Percentiles rank a stretch among this genome's conserved stretches.
Evolutionary conservation across 2,888 invertebrate species (phyloP).

Genomic region (Drosophila atroscutellata): DNA sequence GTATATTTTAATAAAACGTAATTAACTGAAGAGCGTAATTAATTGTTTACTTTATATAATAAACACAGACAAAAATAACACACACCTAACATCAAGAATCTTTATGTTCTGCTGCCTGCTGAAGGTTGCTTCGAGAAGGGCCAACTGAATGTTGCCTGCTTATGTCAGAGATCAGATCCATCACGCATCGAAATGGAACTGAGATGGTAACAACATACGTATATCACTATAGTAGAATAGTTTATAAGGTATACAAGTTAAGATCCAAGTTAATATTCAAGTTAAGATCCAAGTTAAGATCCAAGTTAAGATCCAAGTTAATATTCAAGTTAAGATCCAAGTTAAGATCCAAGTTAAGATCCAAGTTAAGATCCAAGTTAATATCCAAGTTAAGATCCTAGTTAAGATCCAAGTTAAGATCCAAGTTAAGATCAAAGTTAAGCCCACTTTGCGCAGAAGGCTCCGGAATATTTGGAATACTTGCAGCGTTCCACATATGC

Average conservation of each 20-base stretch:
- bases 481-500: conserved; percentile 44
- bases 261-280: too few species aligned
- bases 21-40: conserved; percentile 49
- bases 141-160: background rate
- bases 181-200: background rate
- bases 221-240: background rate
- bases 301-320: too few species aligned
- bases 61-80: background rate
- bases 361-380: too few species aligned
- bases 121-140: background rate
- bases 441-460: conserved; percentile 2
- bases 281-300: too few species aligned
- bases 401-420: too few species aligned
- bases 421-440: too few species aligned
- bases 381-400: too few species aligned
- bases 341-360: too few species aligned
- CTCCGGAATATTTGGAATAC: conserved; percentile 37
- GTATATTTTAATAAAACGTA: conserved; percentile 47
- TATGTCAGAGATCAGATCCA: background rate
- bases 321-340: too few species aligned
- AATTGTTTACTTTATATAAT: conserved; percentile 33
- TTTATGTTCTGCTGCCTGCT: background rate
- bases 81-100: background rate
- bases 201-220: background rate
- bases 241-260: background rate